Evolutionary conservation across 1,140 invertebrate species (phyloP), one percentile per base, ranked within the genome.

Genomic region (Octopus sinensis): DNA sequence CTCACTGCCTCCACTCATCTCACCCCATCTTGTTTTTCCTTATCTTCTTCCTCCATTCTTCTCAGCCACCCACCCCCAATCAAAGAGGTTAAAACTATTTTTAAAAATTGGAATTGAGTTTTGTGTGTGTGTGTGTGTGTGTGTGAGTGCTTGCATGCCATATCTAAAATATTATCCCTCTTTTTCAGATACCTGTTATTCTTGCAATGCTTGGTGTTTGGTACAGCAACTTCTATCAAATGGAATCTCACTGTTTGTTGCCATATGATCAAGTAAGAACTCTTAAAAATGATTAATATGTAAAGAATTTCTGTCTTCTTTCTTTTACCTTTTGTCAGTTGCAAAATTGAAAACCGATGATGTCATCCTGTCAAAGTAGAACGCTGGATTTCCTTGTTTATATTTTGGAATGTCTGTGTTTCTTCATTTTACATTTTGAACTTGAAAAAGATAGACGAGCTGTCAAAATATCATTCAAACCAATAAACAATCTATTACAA

Each of bases 151-250:
- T 23, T 23, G 23, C 23, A 23, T 23, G 23, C 23, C 23, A 23
- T 23, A 23, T 23, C 23, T 23, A 23, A 62, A 9, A 9, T 62
- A 9, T 17, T 62, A 9, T 62, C 56, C 56, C 17, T 62, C 54
- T 43, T 83, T 91, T 91, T 81, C 88, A 99, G 97, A 94, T 95
- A 80, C 98, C 98, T 23, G 95, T 99, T 0, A 95, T 99, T 84
- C 90, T 99, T 84, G 98, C 97, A 1, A 86, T 99, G 77, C 91
- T 99, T 5, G 98, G 98, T 13, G 91, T 99, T 82, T 99, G 97
- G 97, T 99, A 99, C 91, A 92, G 93, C 79, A 99, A 99, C 90
- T 98, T 99, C 88, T 97, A 94, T 90, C 96, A 96, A 23, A 94
- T 96, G 12, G 97, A 99, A 92, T 99, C 97, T 0, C 96, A 99